Base-by-base conservation (phyloP, 2,113 vertebrate species). In the Chitala chitala region DNA sequence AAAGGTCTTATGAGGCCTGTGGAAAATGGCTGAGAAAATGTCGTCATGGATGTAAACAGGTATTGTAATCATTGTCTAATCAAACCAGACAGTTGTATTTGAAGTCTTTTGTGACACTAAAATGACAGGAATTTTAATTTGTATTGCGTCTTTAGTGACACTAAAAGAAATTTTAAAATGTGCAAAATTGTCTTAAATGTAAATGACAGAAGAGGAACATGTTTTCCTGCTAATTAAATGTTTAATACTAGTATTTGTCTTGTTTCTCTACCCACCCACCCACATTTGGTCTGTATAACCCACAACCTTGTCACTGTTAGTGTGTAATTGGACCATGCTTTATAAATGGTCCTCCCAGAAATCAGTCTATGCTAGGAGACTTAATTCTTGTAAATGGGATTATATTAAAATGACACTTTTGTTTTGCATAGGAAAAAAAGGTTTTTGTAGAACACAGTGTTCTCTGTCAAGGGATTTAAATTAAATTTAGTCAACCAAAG, bases 21-120 rank as follows among this genome's bases (percentile, higher is more conserved):
- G 29, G 36, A 36, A 22, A 33, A 51, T 61, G 20, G 38, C 2
- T 0, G 3, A 29, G 24, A 31, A 54, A 1, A 33, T 20, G 5
- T 7, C 5, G 22, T 38, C 56, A 40, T 50, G 42, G 56, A 50
- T 20, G 17, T 24, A 61, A 6, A 44, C 22, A 58, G 29, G 56
- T 20, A 4, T 15, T 65, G 20, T 64, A 48, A 75, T 59, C 42
- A 74, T 69, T 59, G 81, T 82, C 77, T 73, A 74, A 77, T 75
- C 33, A 71, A 78, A 77, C 68, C 63, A 44, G 69, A 55, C 76
- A 78, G 82, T 78, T 82, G 77, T 78, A 73, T 76, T 75, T 61
- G 6, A 50, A 26, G 78, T 75, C 59, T 81, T 79, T 72, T 77
- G 51, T 74, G 64, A 42, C 68, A 75, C 56, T 76, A 70, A 78